Evolutionary conservation across 2,113 vertebrate genomes (phyloP), one percentile per base, ranked within the genome.

Genomic region (Cebidichthys violaceus): DNA sequence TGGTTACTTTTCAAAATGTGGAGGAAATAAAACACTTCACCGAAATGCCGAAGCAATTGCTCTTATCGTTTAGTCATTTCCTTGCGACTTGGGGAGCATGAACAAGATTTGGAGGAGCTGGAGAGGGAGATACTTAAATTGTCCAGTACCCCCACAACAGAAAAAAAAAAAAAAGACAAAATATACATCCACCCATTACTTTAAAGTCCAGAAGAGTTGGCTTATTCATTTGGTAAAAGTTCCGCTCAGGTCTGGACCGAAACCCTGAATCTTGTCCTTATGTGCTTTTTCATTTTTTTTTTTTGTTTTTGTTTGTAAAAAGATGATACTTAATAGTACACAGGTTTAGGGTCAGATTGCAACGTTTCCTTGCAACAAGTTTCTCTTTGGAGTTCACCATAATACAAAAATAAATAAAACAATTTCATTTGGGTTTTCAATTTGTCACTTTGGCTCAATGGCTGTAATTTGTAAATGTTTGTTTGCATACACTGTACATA

Each of bases 391-490:
- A 86, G 89, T 90, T 90, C 74, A 86, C 64, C 77, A 90, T 77
- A 55, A 86, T 90, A 93, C 69, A 93, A 93, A 95, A 85, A 94
- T 92, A 93, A 94, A 94, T 94, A 93, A 90, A 87, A 92, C 88
- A 92, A 89, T 90, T 89, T 91, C 72, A 79, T 93, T 94, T 94
- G 92, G 91, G 88, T 86, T 90, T 92, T 94, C 77, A 93, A 92
- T 92, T 93, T 88, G 85, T 92, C 87, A 92, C 89, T 94, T 94
- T 93, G 94, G 95, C 92, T 96, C 93, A 93, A 88, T 85, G 88
- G 85, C 82, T 92, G 91, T 79, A 86, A 80, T 85, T 75, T 33
- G 13, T 6, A 80, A 77, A 77, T 60, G 72, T 81, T 88, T 90
- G 47, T 89, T 91, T 93, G 87, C 79, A 91, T 86, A 90, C 31